Conservation (phyloP, 1,140 invertebrate species). For the Hyposmocoma kahamanoa region DNA sequence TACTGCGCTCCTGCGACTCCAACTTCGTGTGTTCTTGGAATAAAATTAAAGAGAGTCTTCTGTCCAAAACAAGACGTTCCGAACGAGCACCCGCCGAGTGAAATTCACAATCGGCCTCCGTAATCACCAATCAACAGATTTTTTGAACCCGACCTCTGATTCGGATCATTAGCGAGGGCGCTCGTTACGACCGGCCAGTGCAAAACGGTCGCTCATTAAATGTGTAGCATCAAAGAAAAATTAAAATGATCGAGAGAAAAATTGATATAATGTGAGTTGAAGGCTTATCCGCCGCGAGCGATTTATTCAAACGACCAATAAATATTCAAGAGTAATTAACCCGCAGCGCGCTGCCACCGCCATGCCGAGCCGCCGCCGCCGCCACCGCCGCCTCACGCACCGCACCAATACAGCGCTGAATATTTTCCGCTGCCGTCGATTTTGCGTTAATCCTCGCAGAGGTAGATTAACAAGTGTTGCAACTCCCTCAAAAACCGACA, state of each 20-base stretch:
- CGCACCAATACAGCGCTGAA: slow-evolving; percentile 45
- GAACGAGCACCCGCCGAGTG: no score
- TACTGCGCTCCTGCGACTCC: no score
- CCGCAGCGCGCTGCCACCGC: slow-evolving; percentile 7
- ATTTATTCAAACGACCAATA: slow-evolving; percentile 69
- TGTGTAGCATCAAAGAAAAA: no score
- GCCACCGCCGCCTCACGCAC: no score
- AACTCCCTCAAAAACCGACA: slow-evolving; percentile 27
- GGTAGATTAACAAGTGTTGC: slow-evolving; percentile 45
- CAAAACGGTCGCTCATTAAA: no score
- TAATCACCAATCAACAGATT: slow-evolving; percentile 8
- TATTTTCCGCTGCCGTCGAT: slow-evolving; percentile 50
- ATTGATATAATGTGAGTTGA: slow-evolving; percentile 49
- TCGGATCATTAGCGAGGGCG: slow-evolving; percentile 8
- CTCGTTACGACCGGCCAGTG: no score
- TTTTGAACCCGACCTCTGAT: slow-evolving; percentile 10
- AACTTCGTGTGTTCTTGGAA: no score
- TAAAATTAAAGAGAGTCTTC: no score
- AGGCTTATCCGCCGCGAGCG: slow-evolving; percentile 47
- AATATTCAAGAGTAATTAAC: slow-evolving; percentile 70
- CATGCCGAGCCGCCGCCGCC: no score
- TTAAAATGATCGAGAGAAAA: no score
- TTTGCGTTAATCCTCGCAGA: slow-evolving; percentile 45
- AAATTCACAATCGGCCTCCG: neutral
- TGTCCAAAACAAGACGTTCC: no score